Base-by-base conservation (phyloP, 1,140 invertebrate species). In the Meloidogyne floridensis region DNA sequence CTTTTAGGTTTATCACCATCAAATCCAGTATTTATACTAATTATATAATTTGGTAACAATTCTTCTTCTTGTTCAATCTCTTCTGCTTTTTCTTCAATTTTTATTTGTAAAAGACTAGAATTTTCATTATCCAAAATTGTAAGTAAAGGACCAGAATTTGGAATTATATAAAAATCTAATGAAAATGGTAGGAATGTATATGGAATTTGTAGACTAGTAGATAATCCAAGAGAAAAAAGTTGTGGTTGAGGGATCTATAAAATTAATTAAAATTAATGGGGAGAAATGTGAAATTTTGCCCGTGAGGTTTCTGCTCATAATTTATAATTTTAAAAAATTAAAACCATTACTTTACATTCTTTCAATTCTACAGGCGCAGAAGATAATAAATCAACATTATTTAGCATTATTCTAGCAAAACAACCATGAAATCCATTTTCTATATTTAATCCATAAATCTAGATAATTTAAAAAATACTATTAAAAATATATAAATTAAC, bases 111-210 rank as follows among this genome's bases (percentile, higher is more conserved):
- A 51, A 83, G 54, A 56, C 72, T 75, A 18, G 74, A 56, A 70
- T 83, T 83, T 20, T 65, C 65, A 74, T 42, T 43, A 69, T 84
- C 82, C 20, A 84, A 54, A 47, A 84, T 65, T 43, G 47, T 72
- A 18, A 82, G 47, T 32, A 86, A 72, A 2, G 86, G 71, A 18
- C 43, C 76, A n/a, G 65, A 43, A 53, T 5, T 9, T 51, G 56
- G 75, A 18, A 89, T 71, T 15, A 90, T 53, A 53, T 87, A 81
- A 72, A 89, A 89, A 71, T 89, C 88, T 43, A 89, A 85, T 10
- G 87, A 72, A 69, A 89, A 89, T 42, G 88, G 88, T 15, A 89
- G 83, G 73, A 89, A 89, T 11, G 89, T 86, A 77, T 90, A 89
- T 9, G 89, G 85, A 42, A 89, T 81, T 75, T 86, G 82, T 8